These are phyloP conservation scores for Neodiprion fabricii DNA, from an alignment of 1,140 invertebrate genomes.

Conservation along the genomic window DNA sequence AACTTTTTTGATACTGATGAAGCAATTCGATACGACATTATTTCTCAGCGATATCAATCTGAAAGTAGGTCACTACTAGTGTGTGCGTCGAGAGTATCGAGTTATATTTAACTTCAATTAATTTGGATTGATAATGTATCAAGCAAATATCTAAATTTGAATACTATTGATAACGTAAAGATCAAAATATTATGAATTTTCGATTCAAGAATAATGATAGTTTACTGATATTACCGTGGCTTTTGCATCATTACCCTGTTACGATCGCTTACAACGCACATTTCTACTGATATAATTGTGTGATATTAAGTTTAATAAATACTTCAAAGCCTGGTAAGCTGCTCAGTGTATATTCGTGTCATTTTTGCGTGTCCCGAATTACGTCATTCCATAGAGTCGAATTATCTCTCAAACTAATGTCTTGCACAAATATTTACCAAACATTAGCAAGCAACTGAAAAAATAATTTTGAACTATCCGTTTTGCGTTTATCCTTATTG, in stretches of 20 bases:
- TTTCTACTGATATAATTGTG: conserved; percentile 1
- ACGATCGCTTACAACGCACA: background rate
- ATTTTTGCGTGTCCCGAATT: too few relatives aligned
- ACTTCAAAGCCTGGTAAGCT: background rate
- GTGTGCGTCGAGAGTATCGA: background rate
- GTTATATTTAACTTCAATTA: background rate
- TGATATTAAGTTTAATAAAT: conserved; percentile 8
- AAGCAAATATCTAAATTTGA: background rate
- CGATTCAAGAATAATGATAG: background rate
- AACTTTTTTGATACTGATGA: background rate
- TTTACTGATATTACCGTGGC: background rate
- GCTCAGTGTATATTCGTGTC: background rate
- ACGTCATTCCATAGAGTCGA: too few relatives aligned
- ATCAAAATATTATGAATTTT: background rate
- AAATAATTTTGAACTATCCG: too few relatives aligned
- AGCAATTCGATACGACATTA: conserved; percentile 1
- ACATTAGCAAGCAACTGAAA: too few relatives aligned
- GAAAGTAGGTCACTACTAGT: background rate
- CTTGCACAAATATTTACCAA: too few relatives aligned
- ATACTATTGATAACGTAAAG: background rate
- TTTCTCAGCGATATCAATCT: background rate
- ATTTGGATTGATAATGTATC: background rate
- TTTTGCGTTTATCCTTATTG: too few relatives aligned
- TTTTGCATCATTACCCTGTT: background rate
- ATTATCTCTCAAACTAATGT: too few relatives aligned